phyloP scores from a whole-genome alignment of 1,140 invertebrate genomes.

The Tenebrio molitor region DNA sequence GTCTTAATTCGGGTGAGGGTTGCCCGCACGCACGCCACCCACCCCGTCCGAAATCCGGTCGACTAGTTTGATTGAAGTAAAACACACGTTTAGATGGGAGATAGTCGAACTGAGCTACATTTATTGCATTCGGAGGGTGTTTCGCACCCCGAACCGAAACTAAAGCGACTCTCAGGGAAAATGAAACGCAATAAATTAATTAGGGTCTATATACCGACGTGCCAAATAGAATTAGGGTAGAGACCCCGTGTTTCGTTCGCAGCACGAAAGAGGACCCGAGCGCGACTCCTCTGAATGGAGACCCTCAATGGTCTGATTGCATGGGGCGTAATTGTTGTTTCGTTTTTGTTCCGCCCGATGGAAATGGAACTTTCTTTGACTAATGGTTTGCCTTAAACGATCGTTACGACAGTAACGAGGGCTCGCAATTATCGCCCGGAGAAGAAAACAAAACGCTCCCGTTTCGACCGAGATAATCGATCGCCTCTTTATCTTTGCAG shows the following conservation, averaged over 20 bases:
- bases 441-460: background rate
- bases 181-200: slow-evolving; percentile 59
- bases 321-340: slow-evolving; percentile 38
- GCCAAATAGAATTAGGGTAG: slow-evolving; percentile 54
- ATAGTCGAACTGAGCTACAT: slow-evolving; percentile 37
- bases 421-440: background rate
- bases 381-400: slow-evolving; percentile 43
- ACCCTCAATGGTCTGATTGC: slow-evolving; percentile 20
- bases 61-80: slow-evolving; percentile 42
- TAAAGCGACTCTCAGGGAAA: slow-evolving; percentile 52
- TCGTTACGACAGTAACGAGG: slow-evolving; percentile 29
- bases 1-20: no score
- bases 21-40: background rate
- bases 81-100: slow-evolving; percentile 41
- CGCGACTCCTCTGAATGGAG: slow-evolving; percentile 39
- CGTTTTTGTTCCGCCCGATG: slow-evolving; percentile 40
- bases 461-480: background rate
- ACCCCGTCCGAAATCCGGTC: slow-evolving; percentile 10
- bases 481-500: slow-evolving; percentile 72
- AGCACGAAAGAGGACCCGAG: slow-evolving; percentile 13
- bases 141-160: slow-evolving; percentile 44
- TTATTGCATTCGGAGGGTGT: slow-evolving; percentile 48
- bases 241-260: slow-evolving; percentile 44
- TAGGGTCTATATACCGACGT: slow-evolving; percentile 55
- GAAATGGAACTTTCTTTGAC: slow-evolving; percentile 27